Evolutionary conservation across 2,797 vertebrate species (phyloP), one percentile per base, ranked within the genome.

Genomic region (Delichon dasypus): DNA sequence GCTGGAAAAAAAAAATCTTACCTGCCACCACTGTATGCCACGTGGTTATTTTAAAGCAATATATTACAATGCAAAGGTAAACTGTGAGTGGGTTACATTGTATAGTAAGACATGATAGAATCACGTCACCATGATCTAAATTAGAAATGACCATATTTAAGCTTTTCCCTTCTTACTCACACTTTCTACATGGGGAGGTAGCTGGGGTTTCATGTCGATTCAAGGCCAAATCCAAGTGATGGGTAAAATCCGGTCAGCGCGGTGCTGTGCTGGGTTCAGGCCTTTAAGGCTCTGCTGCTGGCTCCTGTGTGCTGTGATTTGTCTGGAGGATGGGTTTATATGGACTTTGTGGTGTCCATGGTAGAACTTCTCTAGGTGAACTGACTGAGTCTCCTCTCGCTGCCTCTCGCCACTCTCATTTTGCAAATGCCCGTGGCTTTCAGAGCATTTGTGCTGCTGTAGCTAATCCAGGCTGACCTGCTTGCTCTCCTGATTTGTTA

Each of bases 171-270:
- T 72, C 85, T 90, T 55, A 42, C 75, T 92, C 25, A 27, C 40
- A 10, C 53, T 83, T 92, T 90, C 25, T 77, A 2, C 61, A n/a
- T 4, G 1, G 50, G 72, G 65, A 88, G 17, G 44, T 47, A 23
- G 42, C 36, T 83, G 68, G 72, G 62, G 62, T 93, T 94, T 95
- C 81, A 77, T 65, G 81, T 95, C 84, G 87, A 71, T 71, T 67
- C 45, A n/a, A 73, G 80, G 88, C 74, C 81, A 75, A 22, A 64
- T 79, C 22, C 67, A 71, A 51, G n/a, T 85, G 88, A 81, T 11
- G 16, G 84, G 54, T 89, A 64, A 85, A 11, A 77, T 54, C 36
- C n/a, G 67, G 45, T 57, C 51, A 10, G 27, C 1, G 2, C 48
- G 47, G n/a, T 73, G 51, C 65, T 73, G 17, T 36, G 42, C n/a